Percentiles rank a stretch among this genome's conserved stretches.
Conservation (phyloP, 2,797 vertebrate species). For the Oryzias dopingdopingensis region DNA sequence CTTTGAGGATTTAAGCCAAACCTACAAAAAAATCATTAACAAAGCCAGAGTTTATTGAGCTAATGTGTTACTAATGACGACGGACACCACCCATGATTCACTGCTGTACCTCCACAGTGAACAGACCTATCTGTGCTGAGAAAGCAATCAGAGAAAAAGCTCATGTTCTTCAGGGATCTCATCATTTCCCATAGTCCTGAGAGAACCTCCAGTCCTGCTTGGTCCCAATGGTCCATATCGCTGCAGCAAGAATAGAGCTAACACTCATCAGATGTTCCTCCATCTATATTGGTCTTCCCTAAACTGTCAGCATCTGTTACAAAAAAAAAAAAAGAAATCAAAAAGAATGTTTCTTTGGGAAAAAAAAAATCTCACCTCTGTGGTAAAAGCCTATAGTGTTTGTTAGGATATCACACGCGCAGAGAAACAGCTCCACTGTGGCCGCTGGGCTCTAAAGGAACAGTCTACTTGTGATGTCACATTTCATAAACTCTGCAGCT, state of each 20-base stretch:
- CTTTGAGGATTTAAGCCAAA: too few species aligned
- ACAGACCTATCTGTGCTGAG: too few species aligned
- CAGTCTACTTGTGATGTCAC: conserved; percentile 30
- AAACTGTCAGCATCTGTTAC: conserved; percentile 4
- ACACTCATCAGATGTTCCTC: conserved; percentile 1
- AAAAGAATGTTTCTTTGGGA: conserved; percentile 9
- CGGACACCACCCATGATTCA: too few species aligned
- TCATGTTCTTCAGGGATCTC: too few species aligned
- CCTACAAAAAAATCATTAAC: too few species aligned
- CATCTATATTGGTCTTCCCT: background rate
- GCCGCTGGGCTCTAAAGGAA: conserved; percentile 23
- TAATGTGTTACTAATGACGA: too few species aligned
- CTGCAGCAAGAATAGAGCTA: background rate
- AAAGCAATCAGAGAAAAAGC: too few species aligned
- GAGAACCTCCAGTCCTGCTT: too few species aligned
- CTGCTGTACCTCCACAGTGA: too few species aligned
- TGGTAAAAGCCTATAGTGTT: conserved; percentile 11
- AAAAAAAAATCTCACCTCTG: conserved; percentile 8
- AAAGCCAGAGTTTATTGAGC: too few species aligned
- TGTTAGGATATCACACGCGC: conserved; percentile 15
- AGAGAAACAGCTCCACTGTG: conserved; percentile 11
- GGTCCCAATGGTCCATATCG: background rate
- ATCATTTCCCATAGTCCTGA: too few species aligned
- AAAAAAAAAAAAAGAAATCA: conserved; percentile 7
- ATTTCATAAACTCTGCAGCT: conserved; percentile 46